Base-by-base conservation (phyloP, 2,888 invertebrate species). In the Drosophila colorata region DNA sequence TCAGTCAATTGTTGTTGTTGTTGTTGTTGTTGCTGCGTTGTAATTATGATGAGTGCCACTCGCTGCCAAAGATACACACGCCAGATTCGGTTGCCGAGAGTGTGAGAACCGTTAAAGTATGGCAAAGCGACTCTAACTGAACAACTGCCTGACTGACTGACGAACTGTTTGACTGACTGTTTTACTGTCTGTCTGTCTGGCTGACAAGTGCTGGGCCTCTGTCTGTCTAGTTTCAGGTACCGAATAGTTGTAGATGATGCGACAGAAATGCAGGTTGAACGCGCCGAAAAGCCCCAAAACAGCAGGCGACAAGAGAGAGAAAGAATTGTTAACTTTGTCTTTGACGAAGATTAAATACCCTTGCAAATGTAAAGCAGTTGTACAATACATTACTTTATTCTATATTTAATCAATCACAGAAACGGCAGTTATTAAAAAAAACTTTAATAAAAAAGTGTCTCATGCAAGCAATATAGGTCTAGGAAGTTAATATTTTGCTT, bases 101-200 rank as follows among this genome's bases (percentile, higher is more conserved):
- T 89, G 89, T 86, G 86, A 86, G 86, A 86, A 86, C 86, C 86
- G 89, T 86, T 86, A 86, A 85, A 84, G 80, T 73, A 78, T 70
- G 84, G 78, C 83, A 83, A 71, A 88, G 69, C 63, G 80, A 76
- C 76, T 76, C 59, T 78, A 77, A 68, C 79, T 68, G 79, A 79
- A 48, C 61, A 58, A 53, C 55, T 44, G 51, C 0, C 53, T 16
- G 40, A 61, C 63, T 60, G 70, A 56, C 47, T 43, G 46, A 43
- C 51, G 23, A 46, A 33, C 71, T 41, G 51, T 57, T 46, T 25
- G 44, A 35, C 49, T 35, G 31, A 28, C 44, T 51, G 51, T 57
- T 46, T 25, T 41, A 35, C 49, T 35, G 31, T 23, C 44, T 51
- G 78, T 43, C 43, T 60, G 75, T 43, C 56, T 53, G 43, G 23